Conservation (phyloP, 2,113 vertebrate genomes). For the Pelvicachromis taeniatus region DNA sequence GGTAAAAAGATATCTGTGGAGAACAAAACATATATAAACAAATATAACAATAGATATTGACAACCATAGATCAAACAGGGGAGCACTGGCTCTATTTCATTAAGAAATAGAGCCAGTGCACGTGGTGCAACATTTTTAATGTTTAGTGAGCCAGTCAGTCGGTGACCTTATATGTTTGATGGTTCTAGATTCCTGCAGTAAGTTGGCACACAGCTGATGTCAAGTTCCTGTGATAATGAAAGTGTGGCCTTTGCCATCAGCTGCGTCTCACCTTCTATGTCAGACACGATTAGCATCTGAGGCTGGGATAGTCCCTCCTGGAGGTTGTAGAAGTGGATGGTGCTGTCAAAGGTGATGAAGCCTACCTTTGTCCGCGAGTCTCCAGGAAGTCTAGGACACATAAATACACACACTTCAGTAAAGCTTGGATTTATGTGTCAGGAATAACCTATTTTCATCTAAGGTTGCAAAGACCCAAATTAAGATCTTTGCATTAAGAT, state of each 20-base stretch:
- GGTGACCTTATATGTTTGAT: fast-evolving
- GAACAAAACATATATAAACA: slow-evolving; percentile 16
- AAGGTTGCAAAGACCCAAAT: neutral
- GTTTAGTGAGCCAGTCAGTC: neutral
- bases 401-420: neutral
- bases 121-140: too few species aligned
- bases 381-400: slow-evolving; percentile 84
- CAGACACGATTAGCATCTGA: slow-evolving; percentile 97
- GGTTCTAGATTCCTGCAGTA: neutral
- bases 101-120: neutral
- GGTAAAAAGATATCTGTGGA: slow-evolving; percentile 95
- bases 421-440: neutral
- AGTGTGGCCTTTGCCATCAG: neutral
- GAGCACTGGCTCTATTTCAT: neutral
- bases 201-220: neutral
- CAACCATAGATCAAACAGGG: neutral
- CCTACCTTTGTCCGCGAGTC: slow-evolving; percentile 95
- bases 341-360: slow-evolving; percentile 97
- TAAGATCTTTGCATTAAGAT: neutral
- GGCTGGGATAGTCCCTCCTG: slow-evolving; percentile 97
- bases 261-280: slow-evolving; percentile 87
- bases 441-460: neutral
- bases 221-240: neutral
- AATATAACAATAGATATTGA: neutral
- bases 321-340: slow-evolving; percentile 97